These are phyloP conservation scores for Chalcis sispes DNA, from an alignment of 2,888 invertebrate genomes.

Conservation along the genomic window DNA sequence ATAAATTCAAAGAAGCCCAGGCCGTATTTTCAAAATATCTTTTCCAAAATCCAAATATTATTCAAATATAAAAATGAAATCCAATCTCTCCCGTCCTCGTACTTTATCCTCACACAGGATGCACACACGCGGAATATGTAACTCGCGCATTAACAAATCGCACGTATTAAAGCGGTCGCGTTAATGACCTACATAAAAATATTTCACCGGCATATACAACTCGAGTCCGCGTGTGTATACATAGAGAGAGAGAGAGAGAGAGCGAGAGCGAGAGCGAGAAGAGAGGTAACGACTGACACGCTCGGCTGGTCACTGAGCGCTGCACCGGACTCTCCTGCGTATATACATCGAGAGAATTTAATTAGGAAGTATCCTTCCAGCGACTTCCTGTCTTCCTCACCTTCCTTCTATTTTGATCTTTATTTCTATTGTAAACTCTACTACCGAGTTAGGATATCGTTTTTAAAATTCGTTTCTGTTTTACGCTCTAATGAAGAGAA, in stretches of 20 bases:
- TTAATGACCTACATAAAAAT: conserved; percentile 47
- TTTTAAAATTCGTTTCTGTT: too few species aligned
- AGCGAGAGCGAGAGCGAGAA: too few species aligned
- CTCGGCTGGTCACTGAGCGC: not conserved
- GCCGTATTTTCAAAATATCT: too few species aligned
- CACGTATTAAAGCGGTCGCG: conserved; percentile 2
- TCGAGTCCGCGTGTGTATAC: not conserved
- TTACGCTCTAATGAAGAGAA: too few species aligned
- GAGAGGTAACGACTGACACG: too few species aligned
- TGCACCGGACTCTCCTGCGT: not conserved
- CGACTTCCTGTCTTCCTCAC: not conserved
- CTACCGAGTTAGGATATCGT: too few species aligned
- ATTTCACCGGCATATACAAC: not conserved
- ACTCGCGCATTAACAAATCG: not conserved
- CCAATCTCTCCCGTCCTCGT: too few species aligned
- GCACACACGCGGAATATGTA: not conserved
- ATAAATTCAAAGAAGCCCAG: too few species aligned
- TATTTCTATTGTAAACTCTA: too few species aligned
- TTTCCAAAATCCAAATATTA: too few species aligned
- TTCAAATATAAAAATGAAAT: too few species aligned
- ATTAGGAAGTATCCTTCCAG: conserved; percentile 7
- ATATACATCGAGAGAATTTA: conserved; percentile 13
- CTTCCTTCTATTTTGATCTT: not conserved
- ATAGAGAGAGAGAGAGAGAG: not conserved
- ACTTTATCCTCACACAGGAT: not conserved